A percentile compares a stretch with the other conserved stretches of the same genome.
Conservation (phyloP, 2,888 invertebrate species). For the Orthonychiurus folsomi region DNA sequence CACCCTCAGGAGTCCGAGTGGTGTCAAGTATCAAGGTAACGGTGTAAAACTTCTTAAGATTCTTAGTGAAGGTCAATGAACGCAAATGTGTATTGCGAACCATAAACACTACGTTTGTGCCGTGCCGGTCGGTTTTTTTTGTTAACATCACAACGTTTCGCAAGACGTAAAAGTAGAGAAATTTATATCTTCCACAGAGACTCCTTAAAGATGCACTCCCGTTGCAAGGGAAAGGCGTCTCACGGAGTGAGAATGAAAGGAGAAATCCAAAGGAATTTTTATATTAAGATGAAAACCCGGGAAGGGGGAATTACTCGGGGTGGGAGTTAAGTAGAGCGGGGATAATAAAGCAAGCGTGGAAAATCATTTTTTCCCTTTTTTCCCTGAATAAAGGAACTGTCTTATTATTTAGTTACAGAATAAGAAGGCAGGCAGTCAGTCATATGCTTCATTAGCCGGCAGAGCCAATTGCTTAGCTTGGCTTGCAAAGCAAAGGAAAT, state of each 20-base stretch:
- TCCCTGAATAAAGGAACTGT: background rate
- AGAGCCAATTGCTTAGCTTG: too few species aligned
- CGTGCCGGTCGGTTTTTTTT: too few species aligned
- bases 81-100: too few species aligned
- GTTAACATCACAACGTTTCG: too few species aligned
- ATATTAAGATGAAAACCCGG: conserved; percentile 28
- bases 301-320: background rate
- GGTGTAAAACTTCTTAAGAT: too few species aligned
- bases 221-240: too few species aligned
- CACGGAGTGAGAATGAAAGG: background rate
- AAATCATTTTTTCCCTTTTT: background rate
- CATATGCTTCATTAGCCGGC: background rate
- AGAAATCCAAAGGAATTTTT: conserved; percentile 29
- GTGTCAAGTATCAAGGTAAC: conserved; percentile 56
- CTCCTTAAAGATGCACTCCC: background rate
- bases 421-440: background rate
- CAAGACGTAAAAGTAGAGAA: too few species aligned
- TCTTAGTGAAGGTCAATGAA: too few species aligned
- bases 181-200: background rate
- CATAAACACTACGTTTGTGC: too few species aligned
- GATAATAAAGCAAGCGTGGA: background rate
- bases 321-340: background rate
- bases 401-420: background rate
- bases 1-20: conserved; percentile 60
- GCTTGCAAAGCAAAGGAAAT: too few species aligned